Percentiles rank a stretch among this genome's conserved stretches.
phyloP scores from a whole-genome alignment of 2,888 invertebrate genomes.

The Stenolophus ochropezus region DNA sequence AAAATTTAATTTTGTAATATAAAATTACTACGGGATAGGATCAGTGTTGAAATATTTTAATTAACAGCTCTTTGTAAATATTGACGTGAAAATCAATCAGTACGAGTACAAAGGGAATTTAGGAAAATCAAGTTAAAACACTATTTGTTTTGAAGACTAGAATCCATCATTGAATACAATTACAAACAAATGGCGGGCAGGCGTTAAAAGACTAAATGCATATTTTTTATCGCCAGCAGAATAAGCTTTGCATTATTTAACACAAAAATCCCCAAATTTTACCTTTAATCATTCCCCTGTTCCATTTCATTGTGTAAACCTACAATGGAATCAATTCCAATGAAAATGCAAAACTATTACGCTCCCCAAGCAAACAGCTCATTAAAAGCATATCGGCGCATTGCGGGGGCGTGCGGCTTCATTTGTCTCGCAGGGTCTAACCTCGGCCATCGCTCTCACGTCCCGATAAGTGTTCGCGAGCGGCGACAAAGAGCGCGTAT shows the following conservation, averaged over 20 bases:
- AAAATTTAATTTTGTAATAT: too few relatives aligned
- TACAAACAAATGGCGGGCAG: too few relatives aligned
- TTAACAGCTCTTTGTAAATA: too few relatives aligned
- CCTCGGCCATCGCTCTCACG: slow-evolving; percentile 21
- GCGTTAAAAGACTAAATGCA: too few relatives aligned
- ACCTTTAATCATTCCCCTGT: not conserved
- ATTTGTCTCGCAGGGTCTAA: slow-evolving; percentile 19
- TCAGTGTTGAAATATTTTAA: too few relatives aligned
- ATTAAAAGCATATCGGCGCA: slow-evolving; percentile 27
- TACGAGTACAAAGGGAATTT: too few relatives aligned
- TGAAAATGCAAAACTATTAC: slow-evolving; percentile 32
- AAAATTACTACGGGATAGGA: too few relatives aligned
- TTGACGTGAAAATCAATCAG: too few relatives aligned
- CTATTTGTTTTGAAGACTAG: too few relatives aligned
- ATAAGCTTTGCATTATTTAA: not conserved
- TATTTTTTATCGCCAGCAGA: too few relatives aligned
- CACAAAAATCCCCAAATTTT: not conserved
- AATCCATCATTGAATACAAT: too few relatives aligned
- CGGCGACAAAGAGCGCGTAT: slow-evolving; percentile 48
- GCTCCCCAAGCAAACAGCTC: slow-evolving; percentile 21
- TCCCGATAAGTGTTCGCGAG: slow-evolving; percentile 51
- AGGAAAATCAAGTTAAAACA: too few relatives aligned
- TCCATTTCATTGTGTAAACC: not conserved
- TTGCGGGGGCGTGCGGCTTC: slow-evolving; percentile 25
- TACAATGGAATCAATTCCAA: slow-evolving; percentile 8